Conservation (phyloP, 2,113 vertebrate genomes). For the human region DNA sequence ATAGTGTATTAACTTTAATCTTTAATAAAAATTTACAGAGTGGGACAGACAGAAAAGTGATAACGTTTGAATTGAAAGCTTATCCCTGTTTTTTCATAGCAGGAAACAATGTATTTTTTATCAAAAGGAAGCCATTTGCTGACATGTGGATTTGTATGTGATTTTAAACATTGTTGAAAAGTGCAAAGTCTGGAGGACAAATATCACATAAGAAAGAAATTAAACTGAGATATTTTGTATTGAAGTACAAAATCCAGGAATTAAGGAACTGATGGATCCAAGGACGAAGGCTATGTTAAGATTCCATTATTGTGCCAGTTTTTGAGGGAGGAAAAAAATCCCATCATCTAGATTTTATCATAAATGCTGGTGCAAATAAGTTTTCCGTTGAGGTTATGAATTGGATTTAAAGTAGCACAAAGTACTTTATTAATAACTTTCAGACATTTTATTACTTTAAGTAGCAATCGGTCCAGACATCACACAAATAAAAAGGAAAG, state of each 20-base stretch:
- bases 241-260: constrained; percentile 52
- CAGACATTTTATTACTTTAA: constrained; percentile 67
- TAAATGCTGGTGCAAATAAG: constrained; percentile 71
- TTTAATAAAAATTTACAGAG: constrained; percentile 67
- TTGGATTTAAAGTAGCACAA: constrained; percentile 76
- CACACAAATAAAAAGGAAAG: constrained; percentile 34
- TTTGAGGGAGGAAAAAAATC: constrained; percentile 75
- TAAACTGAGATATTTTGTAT: constrained; percentile 49
- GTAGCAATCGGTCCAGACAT: background rate
- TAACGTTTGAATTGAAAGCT: constrained; percentile 53
- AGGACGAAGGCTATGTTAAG: constrained; percentile 49
- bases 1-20: constrained; percentile 53
- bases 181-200: constrained; percentile 33
- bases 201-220: constrained; percentile 58
- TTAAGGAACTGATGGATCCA: constrained; percentile 70
- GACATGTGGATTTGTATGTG: constrained; percentile 39
- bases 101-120: constrained; percentile 48
- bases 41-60: constrained; percentile 30
- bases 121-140: constrained; percentile 35
- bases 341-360: constrained; percentile 76
- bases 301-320: constrained; percentile 59
- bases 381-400: constrained; percentile 58
- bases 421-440: constrained; percentile 77
- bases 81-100: background rate
- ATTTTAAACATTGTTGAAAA: constrained; percentile 59